phyloP scores from a whole-genome alignment of 2,797 vertebrate species.

The Chaetodon trifasciatus region DNA sequence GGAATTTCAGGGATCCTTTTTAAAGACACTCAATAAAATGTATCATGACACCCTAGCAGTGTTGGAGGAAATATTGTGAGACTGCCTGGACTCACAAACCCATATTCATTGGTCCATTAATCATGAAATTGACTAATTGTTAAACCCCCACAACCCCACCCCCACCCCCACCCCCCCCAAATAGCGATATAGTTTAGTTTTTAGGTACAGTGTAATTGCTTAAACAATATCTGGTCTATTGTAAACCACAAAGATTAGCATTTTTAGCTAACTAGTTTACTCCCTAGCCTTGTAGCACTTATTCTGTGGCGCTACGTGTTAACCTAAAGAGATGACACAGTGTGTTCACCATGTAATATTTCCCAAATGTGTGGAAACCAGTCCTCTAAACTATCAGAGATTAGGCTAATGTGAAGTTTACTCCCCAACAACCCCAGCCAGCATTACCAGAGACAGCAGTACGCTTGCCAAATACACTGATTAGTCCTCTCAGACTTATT shows the following conservation, averaged over 20 bases:
- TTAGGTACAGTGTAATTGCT: not conserved
- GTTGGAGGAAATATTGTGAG: slow-evolving; percentile 42
- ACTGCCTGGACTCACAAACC: slow-evolving; percentile 37
- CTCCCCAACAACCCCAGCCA: not conserved
- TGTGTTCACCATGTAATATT: not conserved
- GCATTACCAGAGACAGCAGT: not conserved
- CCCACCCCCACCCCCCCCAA: too few relatives aligned
- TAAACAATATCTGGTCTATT: not conserved
- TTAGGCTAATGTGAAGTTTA: slow-evolving; percentile 3
- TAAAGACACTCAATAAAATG: slow-evolving; percentile 52
- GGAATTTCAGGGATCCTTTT: slow-evolving; percentile 46
- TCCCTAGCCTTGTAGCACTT: not conserved
- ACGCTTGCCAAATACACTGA: not conserved
- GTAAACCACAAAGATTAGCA: not conserved
- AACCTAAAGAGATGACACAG: not conserved
- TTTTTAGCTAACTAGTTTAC: not conserved
- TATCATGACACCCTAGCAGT: slow-evolving; percentile 45
- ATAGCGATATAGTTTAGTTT: not conserved
- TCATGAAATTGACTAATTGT: slow-evolving; percentile 23
- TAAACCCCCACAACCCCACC: too few relatives aligned
- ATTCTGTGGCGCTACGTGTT: not conserved
- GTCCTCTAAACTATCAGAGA: slow-evolving; percentile 7
- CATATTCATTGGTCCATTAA: slow-evolving; percentile 46
- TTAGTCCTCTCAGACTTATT: not conserved
- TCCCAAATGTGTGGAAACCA: not conserved